phyloP scores from a whole-genome alignment of 2,797 vertebrate species.

The Telmatherina bonti region DNA sequence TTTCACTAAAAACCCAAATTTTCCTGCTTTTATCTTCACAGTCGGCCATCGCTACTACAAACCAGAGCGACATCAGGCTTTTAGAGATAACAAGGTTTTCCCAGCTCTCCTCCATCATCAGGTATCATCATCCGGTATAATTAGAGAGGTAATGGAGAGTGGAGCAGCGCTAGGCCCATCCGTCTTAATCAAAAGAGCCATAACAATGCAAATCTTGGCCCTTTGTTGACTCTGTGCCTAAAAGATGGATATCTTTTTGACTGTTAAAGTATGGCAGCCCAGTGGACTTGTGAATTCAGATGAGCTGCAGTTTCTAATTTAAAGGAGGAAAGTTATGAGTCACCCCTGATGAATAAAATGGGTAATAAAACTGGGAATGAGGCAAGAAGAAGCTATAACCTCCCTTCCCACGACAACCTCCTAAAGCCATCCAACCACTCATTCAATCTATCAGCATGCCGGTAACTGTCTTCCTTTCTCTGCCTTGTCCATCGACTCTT shows the following conservation, averaged over 20 bases:
- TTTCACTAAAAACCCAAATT: constrained; percentile 21
- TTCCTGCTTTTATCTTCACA: constrained; percentile 26
- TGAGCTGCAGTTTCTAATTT: constrained; percentile 52
- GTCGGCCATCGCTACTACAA: constrained; percentile 32
- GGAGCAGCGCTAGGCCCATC: constrained; percentile 58
- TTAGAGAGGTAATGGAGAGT: constrained; percentile 76
- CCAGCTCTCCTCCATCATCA: constrained; percentile 67
- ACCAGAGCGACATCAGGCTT: constrained; percentile 61
- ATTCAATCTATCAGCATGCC: constrained; percentile 34
- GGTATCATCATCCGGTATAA: constrained; percentile 60
- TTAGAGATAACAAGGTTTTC: constrained; percentile 69
- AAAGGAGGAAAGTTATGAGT: constrained; percentile 43
- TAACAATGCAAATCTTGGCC: constrained; percentile 68
- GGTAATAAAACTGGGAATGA: constrained; percentile 57
- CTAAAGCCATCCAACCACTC: constrained; percentile 56
- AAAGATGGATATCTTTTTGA: constrained; percentile 53
- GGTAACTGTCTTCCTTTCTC: background rate
- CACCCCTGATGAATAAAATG: constrained; percentile 56
- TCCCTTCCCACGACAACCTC: constrained; percentile 31
- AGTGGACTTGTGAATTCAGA: constrained; percentile 26
- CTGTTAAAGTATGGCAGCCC: constrained; percentile 32
- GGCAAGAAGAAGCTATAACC: constrained; percentile 35
- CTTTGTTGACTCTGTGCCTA: constrained; percentile 59
- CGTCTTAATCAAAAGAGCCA: constrained; percentile 64
- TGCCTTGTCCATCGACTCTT: constrained; percentile 11